Conservation (phyloP, 2,888 invertebrate species). For the Torymus texanus region DNA sequence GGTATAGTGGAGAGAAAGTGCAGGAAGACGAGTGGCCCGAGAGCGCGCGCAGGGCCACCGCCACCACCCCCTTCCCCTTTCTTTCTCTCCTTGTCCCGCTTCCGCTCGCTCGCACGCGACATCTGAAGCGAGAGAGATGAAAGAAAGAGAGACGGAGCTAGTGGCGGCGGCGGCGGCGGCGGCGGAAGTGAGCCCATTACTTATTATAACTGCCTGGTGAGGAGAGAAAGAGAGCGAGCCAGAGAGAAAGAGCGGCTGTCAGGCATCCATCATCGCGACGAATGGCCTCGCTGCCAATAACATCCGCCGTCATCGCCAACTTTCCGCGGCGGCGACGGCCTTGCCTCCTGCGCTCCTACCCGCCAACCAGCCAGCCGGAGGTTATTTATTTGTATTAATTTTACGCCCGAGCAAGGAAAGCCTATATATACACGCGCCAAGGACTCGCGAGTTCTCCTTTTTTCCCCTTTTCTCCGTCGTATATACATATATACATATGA, state of each 20-base stretch:
- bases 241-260: constrained; percentile 68
- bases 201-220: constrained; percentile 75
- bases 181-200: constrained; percentile 75
- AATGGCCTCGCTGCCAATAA: constrained; percentile 75
- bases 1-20: constrained; percentile 30
- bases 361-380: constrained; percentile 25
- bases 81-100: background rate
- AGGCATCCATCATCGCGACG: constrained; percentile 75
- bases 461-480: constrained; percentile 24
- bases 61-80: constrained; percentile 17
- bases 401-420: constrained; percentile 56
- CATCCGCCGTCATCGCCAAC: constrained; percentile 75
- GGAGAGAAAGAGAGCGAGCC: constrained; percentile 58
- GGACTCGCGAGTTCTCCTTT: constrained; percentile 36
- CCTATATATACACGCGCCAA: background rate
- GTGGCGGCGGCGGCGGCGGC: constrained; percentile 69
- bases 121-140: constrained; percentile 39
- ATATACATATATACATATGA: background rate
- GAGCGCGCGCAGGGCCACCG: constrained; percentile 1
- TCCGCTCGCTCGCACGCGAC: constrained; percentile 4
- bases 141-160: constrained; percentile 60
- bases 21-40: constrained; percentile 35
- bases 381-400: constrained; percentile 62
- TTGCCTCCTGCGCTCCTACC: constrained; percentile 48
- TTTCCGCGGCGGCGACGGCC: constrained; percentile 66